phyloP scores from a whole-genome alignment of 1,140 invertebrate species.

The Macrocentrus cingulum region DNA sequence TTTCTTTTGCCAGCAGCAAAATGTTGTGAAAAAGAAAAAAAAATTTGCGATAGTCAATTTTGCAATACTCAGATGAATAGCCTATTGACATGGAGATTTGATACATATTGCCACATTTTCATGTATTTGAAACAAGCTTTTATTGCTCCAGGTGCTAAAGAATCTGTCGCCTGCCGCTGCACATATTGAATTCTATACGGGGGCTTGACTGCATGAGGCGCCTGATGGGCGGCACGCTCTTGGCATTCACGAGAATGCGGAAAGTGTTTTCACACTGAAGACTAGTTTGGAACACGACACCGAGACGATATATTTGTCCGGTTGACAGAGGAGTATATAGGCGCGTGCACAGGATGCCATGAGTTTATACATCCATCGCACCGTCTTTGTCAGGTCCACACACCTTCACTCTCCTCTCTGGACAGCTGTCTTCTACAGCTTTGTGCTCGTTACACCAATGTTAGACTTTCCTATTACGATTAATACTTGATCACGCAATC shows the following conservation, averaged over 20 bases:
- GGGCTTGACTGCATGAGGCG: background rate
- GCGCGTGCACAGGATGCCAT: conserved; percentile 26
- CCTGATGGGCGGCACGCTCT: background rate
- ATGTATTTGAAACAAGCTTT: too few relatives aligned
- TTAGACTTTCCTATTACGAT: too few relatives aligned
- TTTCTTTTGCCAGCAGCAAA: background rate
- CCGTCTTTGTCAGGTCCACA: conserved; percentile 14
- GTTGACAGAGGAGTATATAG: conserved; percentile 29
- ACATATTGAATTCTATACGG: conserved; percentile 1
- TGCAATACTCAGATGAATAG: too few relatives aligned
- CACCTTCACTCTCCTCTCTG: background rate
- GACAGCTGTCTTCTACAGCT: conserved; percentile 28
- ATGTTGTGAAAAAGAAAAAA: background rate
- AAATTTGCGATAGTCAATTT: too few relatives aligned
- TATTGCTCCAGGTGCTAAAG: conserved; percentile 16
- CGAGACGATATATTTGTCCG: conserved; percentile 31
- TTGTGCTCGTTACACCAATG: too few relatives aligned
- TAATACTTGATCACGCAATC: too few relatives aligned
- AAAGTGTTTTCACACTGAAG: conserved; percentile 23
- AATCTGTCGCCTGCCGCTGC: background rate
- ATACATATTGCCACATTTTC: too few relatives aligned
- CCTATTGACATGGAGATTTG: too few relatives aligned
- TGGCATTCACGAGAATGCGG: conserved; percentile 15
- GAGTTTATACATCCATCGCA: conserved; percentile 4
- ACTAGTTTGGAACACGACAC: conserved; percentile 24